Base-by-base conservation (phyloP, 1,140 invertebrate genomes). In the Pachypeltis micranthus region DNA sequence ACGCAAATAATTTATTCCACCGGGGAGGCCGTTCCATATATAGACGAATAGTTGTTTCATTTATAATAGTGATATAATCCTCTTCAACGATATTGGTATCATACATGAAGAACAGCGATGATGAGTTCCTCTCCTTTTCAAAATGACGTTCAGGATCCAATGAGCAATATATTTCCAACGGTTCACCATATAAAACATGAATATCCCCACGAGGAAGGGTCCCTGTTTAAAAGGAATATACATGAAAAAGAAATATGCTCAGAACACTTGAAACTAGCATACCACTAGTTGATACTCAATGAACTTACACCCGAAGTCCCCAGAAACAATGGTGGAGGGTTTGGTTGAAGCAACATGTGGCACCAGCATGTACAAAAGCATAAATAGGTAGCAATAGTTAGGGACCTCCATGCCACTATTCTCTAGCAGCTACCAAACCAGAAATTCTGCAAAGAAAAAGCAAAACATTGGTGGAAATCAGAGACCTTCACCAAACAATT, bases 161-260 rank as follows among this genome's bases (percentile, higher is more conserved):
- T 25, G 76, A 70, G 69, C 80, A 81, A 12, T 70, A 71, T 58
- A 82, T 76, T 65, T 70, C 70, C 59, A 81, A 69, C 0, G 77
- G 67, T 4, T 73, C 65, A n/a, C 79, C 78, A 62, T 72, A 69
- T 63, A 80, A 70, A 12, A 80, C 56, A 44, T 74, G 67, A 60
- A 81, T 79, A 64, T 81, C 79, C 26, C 79, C 79, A 31, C 66
- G 66, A 16, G 80, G 80, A 68, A 70, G 69, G 2, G 79, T 82
- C 63, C 70, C 79, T 81, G 66, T 28, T 66, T 67, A 12, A 39
- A 55, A 44, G 56, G 27, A 19, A 64, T 34, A 59, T 28, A 21
- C 3, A 34, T 29, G n/a, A 7, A 28, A 0, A 44, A 55, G 44
- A 29, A 61, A 10, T 23, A 54, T 54, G 7, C 4, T 21, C 7